These are phyloP conservation scores for Melanocharis versteri DNA, from an alignment of 2,113 vertebrate genomes.

Conservation along the genomic window DNA sequence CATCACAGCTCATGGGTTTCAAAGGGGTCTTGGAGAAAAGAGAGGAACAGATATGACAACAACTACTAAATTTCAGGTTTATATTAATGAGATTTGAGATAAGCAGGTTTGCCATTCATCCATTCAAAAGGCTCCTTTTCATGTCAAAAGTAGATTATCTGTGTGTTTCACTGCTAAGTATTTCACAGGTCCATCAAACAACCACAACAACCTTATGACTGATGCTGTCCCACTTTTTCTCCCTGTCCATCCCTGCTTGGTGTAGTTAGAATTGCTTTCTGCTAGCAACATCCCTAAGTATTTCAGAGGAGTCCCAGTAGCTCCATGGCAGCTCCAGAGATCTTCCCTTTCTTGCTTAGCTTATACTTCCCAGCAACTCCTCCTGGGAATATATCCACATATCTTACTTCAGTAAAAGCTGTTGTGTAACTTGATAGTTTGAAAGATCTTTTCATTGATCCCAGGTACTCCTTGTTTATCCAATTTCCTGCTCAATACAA, in stretches of 20 bases:
- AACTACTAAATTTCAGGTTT: neutral
- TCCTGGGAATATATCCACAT: neutral
- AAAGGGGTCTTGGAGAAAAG: neutral
- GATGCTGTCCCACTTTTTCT: neutral
- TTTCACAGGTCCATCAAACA: neutral
- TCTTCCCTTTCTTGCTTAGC: neutral
- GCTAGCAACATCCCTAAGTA: neutral
- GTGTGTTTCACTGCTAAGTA: neutral
- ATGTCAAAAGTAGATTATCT: neutral
- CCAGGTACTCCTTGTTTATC: neutral
- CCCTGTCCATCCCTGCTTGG: neutral
- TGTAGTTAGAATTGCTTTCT: neutral
- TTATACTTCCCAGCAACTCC: neutral
- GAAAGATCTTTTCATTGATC: neutral
- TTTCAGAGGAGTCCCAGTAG: neutral
- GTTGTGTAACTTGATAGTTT: neutral
- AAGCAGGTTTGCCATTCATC: neutral
- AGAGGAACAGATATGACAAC: neutral
- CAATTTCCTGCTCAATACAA: neutral
- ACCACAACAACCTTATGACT: neutral
- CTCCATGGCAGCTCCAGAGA: neutral
- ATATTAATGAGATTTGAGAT: neutral
- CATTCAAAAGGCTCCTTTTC: neutral
- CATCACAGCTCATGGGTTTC: neutral
- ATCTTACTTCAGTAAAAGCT: neutral